These are phyloP conservation scores for Bos javanicus DNA, from an alignment of 2,113 vertebrate species.

Conservation along the genomic window DNA sequence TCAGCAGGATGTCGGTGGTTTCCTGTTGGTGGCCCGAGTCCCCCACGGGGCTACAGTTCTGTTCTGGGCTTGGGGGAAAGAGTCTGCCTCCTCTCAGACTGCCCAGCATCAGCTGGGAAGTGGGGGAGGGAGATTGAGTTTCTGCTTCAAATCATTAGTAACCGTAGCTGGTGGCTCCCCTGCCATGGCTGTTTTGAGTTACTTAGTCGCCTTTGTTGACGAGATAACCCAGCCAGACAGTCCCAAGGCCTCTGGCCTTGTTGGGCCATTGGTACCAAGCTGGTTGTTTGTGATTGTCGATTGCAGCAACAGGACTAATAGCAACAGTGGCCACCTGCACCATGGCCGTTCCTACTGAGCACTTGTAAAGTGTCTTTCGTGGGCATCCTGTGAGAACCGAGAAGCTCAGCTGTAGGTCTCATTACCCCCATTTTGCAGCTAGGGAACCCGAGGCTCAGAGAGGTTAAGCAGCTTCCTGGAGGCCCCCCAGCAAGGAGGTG, in stretches of 20 bases:
- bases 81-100: neutral
- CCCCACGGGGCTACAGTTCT: neutral
- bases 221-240: neutral
- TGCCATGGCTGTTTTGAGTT: neutral
- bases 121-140: neutral
- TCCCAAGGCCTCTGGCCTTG: neutral
- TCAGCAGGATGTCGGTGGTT: neutral
- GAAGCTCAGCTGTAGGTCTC: neutral
- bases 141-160: conserved; percentile 35
- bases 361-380: fast-evolving
- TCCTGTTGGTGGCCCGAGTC: neutral
- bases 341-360: fast-evolving
- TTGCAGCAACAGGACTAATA: fast-evolving
- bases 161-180: neutral
- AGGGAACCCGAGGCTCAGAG: neutral
- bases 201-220: neutral
- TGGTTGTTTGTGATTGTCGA: neutral
- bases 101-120: neutral
- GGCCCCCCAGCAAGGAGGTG: neutral
- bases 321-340: fast-evolving
- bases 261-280: neutral
- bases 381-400: neutral
- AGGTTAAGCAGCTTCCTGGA: neutral
- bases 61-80: neutral
- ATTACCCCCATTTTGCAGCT: neutral